Conservation (phyloP, 2,113 vertebrate genomes). For the Leptobrachium leishanense region DNA sequence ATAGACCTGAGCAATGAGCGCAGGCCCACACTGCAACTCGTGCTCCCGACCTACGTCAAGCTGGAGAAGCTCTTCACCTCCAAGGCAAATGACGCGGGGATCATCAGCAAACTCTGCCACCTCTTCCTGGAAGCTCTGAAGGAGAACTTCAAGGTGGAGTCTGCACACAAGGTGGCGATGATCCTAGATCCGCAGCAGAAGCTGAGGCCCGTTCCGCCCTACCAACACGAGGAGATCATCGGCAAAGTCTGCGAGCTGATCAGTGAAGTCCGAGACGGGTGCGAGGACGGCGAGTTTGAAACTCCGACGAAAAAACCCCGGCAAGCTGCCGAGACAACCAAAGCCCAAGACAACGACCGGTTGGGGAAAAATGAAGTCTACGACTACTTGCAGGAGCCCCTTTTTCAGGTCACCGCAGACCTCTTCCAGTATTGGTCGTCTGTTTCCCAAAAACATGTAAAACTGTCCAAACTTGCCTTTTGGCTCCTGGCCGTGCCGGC, state of each 20-base stretch:
- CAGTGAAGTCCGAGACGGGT: conserved; percentile 78
- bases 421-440: conserved; percentile 98
- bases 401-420: conserved; percentile 82
- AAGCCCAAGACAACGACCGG: conserved; percentile 74
- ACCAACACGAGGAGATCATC: conserved; percentile 97
- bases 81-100: conserved; percentile 91
- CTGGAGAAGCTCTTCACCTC: conserved; percentile 98
- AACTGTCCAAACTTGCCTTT: conserved; percentile 89
- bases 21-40: conserved; percentile 91
- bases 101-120: conserved; percentile 95
- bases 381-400: conserved; percentile 78
- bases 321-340: conserved; percentile 64
- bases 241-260: conserved; percentile 91
- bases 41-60: conserved; percentile 91
- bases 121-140: conserved; percentile 96
- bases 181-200: conserved; percentile 96
- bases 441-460: conserved; percentile 89
- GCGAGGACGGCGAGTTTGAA: conserved; percentile 82
- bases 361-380: conserved; percentile 86
- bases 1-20: conserved; percentile 91
- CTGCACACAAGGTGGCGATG: conserved; percentile 96
- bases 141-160: conserved; percentile 97
- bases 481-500: conserved; percentile 96
- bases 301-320: conserved; percentile 82
- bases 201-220: conserved; percentile 86